These are phyloP conservation scores for Argopecten irradians DNA, from an alignment of 1,140 invertebrate genomes.

Conservation along the genomic window DNA sequence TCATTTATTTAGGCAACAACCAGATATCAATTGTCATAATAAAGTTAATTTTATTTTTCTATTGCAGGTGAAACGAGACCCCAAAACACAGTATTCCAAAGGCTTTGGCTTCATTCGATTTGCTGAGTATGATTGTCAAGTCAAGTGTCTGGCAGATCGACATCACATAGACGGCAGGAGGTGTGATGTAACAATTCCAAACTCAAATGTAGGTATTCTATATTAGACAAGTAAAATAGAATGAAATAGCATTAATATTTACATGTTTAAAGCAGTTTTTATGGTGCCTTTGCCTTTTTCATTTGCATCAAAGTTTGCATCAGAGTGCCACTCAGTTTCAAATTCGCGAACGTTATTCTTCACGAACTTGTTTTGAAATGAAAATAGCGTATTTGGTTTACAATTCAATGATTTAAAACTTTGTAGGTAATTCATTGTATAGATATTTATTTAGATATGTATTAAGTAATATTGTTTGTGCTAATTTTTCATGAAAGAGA, in stretches of 20 bases:
- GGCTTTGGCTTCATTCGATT: slow-evolving; percentile 79
- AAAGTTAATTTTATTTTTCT: background rate
- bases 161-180: slow-evolving; percentile 97
- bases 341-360: no score
- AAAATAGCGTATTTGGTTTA: no score
- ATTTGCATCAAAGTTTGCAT: background rate
- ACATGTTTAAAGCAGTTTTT: background rate
- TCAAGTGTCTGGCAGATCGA: slow-evolving; percentile 77
- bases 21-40: no score
- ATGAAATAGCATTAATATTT: background rate
- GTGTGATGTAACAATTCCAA: slow-evolving; percentile 97
- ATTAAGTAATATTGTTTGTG: no score
- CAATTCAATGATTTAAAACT: no score
- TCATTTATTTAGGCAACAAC: no score
- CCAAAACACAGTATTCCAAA: slow-evolving; percentile 74
- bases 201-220: slow-evolving; percentile 72
- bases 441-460: no score
- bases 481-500: no score
- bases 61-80: slow-evolving; percentile 77
- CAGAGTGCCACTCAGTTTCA: no score
- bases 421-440: no score
- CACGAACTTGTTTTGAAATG: no score
- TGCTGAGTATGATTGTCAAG: slow-evolving; percentile 76
- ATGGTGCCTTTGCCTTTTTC: background rate
- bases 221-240: background rate